These are phyloP conservation scores for Aldrovandia affinis DNA, from an alignment of 2,797 vertebrate genomes.

Conservation along the genomic window DNA sequence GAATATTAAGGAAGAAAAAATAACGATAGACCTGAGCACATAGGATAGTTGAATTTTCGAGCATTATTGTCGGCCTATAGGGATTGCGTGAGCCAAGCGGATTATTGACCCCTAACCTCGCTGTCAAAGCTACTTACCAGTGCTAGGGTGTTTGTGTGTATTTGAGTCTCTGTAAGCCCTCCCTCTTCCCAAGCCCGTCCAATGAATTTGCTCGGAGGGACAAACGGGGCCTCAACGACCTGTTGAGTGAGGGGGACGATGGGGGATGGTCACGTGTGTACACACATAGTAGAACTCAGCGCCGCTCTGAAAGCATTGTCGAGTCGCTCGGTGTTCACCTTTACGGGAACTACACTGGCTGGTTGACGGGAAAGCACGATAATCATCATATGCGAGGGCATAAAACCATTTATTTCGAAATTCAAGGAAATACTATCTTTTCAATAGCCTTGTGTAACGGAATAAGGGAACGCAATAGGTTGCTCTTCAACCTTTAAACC, in stretches of 20 bases:
- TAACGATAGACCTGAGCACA: background rate
- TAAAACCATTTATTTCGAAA: background rate
- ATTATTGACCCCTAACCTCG: constrained; percentile 35
- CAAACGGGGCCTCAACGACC: constrained; percentile 37
- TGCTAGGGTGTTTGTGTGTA: background rate
- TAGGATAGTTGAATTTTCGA: background rate
- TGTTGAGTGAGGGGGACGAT: constrained; percentile 43
- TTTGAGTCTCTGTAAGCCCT: constrained; percentile 12
- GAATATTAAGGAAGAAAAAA: background rate
- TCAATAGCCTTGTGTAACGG: background rate
- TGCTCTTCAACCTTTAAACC: constrained; percentile 17
- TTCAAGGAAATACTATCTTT: background rate
- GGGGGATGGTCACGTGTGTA: constrained; percentile 57
- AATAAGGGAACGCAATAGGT: background rate
- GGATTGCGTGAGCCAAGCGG: background rate
- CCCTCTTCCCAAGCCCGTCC: constrained; percentile 30
- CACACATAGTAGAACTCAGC: constrained; percentile 46
- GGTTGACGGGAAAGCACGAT: constrained; percentile 7
- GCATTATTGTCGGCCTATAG: background rate
- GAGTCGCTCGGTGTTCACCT: background rate
- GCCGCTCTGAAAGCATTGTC: constrained; percentile 41
- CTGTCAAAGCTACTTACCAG: constrained; percentile 51
- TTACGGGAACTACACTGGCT: background rate
- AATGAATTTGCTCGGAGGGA: constrained; percentile 24
- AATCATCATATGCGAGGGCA: background rate